Percentiles rank a stretch among this genome's conserved stretches.
Conservation (phyloP, 1,140 invertebrate species). For the Wasmannia auropunctata region DNA sequence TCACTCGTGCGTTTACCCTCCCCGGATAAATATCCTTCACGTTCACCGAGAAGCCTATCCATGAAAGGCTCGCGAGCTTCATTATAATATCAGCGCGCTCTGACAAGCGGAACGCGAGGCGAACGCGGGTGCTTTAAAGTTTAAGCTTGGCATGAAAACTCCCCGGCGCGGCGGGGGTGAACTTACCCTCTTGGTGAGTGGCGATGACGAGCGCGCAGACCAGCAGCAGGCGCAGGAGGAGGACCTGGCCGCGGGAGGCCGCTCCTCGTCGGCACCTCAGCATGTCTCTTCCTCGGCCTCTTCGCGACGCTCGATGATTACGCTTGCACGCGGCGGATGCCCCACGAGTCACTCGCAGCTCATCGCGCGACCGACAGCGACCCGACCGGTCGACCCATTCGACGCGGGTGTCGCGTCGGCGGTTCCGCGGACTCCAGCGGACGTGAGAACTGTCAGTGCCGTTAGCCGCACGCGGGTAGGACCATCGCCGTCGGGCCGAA, state of each 20-base stretch:
- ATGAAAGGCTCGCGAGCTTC: slow-evolving; percentile 51
- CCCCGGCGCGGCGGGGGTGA: background rate
- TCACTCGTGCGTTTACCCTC: slow-evolving; percentile 2
- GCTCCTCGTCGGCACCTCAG: slow-evolving; percentile 7
- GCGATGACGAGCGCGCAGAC: slow-evolving; percentile 6
- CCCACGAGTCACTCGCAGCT: slow-evolving; percentile 15
- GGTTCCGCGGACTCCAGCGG: slow-evolving; percentile 2
- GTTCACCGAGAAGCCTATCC: slow-evolving; percentile 12
- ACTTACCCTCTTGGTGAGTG: slow-evolving; percentile 32
- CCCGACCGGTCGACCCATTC: slow-evolving; percentile 7
- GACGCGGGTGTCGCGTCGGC: slow-evolving; percentile 4
- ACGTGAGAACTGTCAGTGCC: slow-evolving; percentile 13
- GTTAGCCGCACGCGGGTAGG: slow-evolving; percentile 39
- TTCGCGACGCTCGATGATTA: slow-evolving; percentile 12
- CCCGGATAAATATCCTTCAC: slow-evolving; percentile 23
- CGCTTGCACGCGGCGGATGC: background rate
- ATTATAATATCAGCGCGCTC: background rate
- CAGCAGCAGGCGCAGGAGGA: slow-evolving; percentile 36
- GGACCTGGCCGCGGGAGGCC: background rate
- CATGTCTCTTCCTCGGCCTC: slow-evolving; percentile 16
- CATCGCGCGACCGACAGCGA: slow-evolving; percentile 34
- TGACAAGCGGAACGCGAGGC: slow-evolving; percentile 32
- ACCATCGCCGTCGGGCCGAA: slow-evolving; percentile 45
- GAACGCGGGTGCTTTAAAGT: background rate
- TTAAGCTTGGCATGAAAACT: background rate